Conservation (phyloP, 2,888 invertebrate species). For the Hoplodrina blanda region DNA sequence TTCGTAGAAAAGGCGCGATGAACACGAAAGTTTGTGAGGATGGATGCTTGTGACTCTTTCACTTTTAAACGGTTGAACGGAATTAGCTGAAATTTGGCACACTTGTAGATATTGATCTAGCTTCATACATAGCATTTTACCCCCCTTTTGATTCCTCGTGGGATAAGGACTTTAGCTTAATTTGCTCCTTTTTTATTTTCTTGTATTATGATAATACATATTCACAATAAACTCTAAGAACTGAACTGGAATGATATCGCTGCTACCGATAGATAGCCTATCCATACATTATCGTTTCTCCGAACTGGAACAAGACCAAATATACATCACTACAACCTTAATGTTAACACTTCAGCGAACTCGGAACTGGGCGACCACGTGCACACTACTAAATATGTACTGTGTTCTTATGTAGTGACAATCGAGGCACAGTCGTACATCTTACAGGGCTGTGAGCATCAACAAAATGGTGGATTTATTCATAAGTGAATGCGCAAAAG, state of each 20-base stretch:
- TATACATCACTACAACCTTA: conserved; percentile 3
- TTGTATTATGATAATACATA: no score
- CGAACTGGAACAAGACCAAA: conserved; percentile 12
- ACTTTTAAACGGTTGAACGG: no score
- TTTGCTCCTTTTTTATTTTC: no score
- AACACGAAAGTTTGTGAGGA: no score
- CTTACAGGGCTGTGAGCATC: conserved; percentile 40
- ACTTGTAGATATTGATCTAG: no score
- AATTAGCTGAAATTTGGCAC: no score
- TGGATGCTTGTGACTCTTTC: no score
- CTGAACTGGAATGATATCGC: neutral
- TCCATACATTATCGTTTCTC: conserved; percentile 1
- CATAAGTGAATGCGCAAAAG: conserved; percentile 48
- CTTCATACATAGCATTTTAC: no score
- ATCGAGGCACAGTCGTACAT: conserved; percentile 27
- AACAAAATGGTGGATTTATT: conserved; percentile 53
- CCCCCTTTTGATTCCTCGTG: no score
- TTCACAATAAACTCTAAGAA: neutral
- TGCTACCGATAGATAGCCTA: neutral
- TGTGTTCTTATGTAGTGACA: conserved; percentile 4
- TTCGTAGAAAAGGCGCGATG: conserved; percentile 9
- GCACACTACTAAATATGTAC: conserved; percentile 15
- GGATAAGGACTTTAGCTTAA: no score
- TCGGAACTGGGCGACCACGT: conserved; percentile 22
- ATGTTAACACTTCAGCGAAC: conserved; percentile 24